Evolutionary conservation across 2,113 vertebrate species (phyloP), one percentile per base, ranked within the genome.

Genomic region (Paradoxurus hermaphroditus): DNA sequence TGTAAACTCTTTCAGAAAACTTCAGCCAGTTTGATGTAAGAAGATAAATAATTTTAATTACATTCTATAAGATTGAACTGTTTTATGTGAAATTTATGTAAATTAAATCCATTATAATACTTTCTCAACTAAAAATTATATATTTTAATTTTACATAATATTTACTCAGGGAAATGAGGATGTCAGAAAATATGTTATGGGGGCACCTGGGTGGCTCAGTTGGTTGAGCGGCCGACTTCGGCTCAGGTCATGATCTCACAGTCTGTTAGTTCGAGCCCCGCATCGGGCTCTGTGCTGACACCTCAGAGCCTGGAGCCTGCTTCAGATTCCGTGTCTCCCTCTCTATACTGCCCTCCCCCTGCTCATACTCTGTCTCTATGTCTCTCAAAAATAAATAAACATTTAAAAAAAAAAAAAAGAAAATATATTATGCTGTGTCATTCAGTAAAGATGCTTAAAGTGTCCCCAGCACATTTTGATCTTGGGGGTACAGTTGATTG

Each of bases 21-120:
- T 72, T 77, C 1, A 46, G 5, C 11, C 11, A 82, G 18, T 77
- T 88, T 73, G 83, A 49, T 82, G 13, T 27, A 84, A 63, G 67
- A 65, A 94, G n/a, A 78, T 70, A 92, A 2, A 13, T 78, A 29
- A 67, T 86, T 95, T 82, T 53, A 72, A 72, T 92, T 63, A 75
- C 1, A 44, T 95, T 90, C 16, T 90, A 7, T 86, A 83, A 68
- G 83, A 56, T 70, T 73, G 62, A 82, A 49, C 25, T 86, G 1
- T 67, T 92, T 91, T 39, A 51, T 79, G 41, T 95, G 44, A 93
- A 91, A 67, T 75, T 96, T 94, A 41, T 88, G 27, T 91, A 68
- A 95, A 93, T 95, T 87, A 75, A 85, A 13, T 96, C 41, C 3
- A 79, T 73, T 72, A 46, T 0, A 84, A 7, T 89, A 44, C 25